Base-by-base conservation (phyloP, 2,113 vertebrate genomes). In the Nansenia antarctica region DNA sequence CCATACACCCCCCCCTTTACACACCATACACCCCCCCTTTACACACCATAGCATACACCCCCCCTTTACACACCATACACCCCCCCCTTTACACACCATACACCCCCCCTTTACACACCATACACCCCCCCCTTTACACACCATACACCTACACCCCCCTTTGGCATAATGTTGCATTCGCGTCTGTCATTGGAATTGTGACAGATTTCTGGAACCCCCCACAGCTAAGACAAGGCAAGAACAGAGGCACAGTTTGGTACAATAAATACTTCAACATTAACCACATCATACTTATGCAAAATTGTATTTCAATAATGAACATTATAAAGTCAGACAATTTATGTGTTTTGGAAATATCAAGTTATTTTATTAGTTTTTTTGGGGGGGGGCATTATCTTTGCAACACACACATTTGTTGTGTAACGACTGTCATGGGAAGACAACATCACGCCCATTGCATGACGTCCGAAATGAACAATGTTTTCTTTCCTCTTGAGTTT, bases 381-480 rank as follows among this genome's bases (percentile, higher is more conserved):
- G 11, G n/a, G 9, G 6, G 45, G n/a, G 45, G 20, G 15, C n/a
- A n/a, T 79, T 78, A 70, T 78, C 83, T 71, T 77, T 73, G 78
- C 79, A 88, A 89, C 79, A 58, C 22, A 58, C 22, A 9, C 57
- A 49, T 70, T 74, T 62, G n/a, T n/a, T n/a, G n/a, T n/a, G n/a
- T n/a, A 35, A 63, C 47, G 42, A 35, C 65, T 52, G 34, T 74
- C 59, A 34, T 30, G 60, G 39, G 45, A 53, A 65, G 12, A 68
- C 12, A 5, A 0, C 34, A 29, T 67, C 69, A 77, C 88, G 59
- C 81, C 82, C 82, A 74, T 69, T 78, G 47, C 11, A 53, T 85
- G 82, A 84, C 78, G 69, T 68, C 34, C 64, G 53, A 63, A 58
- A 72, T 20, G 26, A 67, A 77, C 70, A 70, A 67, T 72, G 24